Conservation (phyloP, 2,888 invertebrate species). For the Oligia latruncula region DNA sequence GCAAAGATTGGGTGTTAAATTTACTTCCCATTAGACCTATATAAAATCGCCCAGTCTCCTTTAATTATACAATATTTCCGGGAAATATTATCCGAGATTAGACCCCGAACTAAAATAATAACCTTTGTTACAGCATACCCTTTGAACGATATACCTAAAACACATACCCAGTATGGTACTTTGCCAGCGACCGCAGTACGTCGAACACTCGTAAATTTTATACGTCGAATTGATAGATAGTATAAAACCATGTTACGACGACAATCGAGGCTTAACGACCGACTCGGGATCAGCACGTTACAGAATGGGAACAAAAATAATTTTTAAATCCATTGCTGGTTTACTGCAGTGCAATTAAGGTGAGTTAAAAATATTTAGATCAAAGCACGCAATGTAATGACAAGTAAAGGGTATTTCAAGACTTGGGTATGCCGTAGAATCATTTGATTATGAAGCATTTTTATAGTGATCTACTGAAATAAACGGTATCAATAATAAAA, state of each 20-base stretch:
- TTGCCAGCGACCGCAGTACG: slow-evolving; percentile 44
- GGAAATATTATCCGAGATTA: background rate
- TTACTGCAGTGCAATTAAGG: slow-evolving; percentile 8
- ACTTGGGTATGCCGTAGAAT: background rate
- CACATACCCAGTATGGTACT: slow-evolving; percentile 20
- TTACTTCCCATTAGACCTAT: background rate
- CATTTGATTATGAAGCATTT: slow-evolving; percentile 28
- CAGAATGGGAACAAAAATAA: slow-evolving; percentile 28
- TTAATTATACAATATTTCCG: background rate
- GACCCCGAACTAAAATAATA: slow-evolving; percentile 25
- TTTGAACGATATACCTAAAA: slow-evolving; percentile 20
- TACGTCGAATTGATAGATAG: slow-evolving; percentile 63
- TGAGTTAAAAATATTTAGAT: background rate
- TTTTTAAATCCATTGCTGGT: slow-evolving; percentile 35
- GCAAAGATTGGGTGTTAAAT: background rate
- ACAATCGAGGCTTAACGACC: slow-evolving; percentile 61
- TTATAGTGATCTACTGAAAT: background rate
- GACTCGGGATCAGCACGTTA: slow-evolving; percentile 43
- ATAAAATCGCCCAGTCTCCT: background rate
- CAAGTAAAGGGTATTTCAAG: background rate
- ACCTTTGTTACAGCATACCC: background rate
- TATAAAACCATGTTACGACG: slow-evolving; percentile 64
- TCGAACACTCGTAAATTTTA: slow-evolving; percentile 61
- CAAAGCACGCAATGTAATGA: slow-evolving; percentile 23
- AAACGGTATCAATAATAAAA: slow-evolving; percentile 23